Conservation (phyloP, 2,113 vertebrate species). For the Heliornis fulica region DNA sequence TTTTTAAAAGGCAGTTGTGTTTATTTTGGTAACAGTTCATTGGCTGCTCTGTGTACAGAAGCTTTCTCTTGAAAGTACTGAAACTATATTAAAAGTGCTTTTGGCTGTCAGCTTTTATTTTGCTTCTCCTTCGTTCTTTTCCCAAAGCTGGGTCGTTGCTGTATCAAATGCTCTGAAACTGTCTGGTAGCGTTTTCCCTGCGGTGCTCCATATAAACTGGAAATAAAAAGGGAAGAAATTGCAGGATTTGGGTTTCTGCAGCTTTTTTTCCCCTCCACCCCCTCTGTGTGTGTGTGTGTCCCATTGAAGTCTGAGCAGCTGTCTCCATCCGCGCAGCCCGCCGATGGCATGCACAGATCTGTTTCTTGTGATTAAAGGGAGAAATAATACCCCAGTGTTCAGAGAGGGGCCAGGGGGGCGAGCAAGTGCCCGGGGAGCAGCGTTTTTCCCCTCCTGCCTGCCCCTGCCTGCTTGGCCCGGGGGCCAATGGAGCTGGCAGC, state of each 20-base stretch:
- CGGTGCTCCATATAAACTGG: conserved; percentile 15
- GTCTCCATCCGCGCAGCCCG: not conserved
- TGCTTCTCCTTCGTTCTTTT: conserved; percentile 31
- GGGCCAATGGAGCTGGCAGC: not conserved
- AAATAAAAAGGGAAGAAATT: conserved; percentile 52
- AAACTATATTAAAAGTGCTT: conserved; percentile 59
- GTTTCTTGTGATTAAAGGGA: conserved; percentile 42
- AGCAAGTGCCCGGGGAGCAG: not conserved
- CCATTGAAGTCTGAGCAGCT: conserved; percentile 57
- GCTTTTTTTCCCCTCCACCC: not conserved
- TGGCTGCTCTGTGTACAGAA: conserved; percentile 27
- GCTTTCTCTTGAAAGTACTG: conserved; percentile 60
- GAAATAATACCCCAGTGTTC: conserved; percentile 48
- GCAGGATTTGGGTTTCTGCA: conserved; percentile 40
- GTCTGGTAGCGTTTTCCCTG: conserved; percentile 55
- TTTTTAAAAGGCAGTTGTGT: conserved; percentile 31
- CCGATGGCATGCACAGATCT: conserved; percentile 49
- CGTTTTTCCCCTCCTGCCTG: not conserved
- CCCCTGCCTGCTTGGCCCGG: not conserved
- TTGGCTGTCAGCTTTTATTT: conserved; percentile 65
- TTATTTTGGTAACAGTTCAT: conserved; percentile 61
- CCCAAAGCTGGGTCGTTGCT: conserved; percentile 38
- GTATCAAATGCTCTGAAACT: conserved; percentile 51
- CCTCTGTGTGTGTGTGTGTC: not conserved
- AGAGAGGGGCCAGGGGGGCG: not conserved